Evolutionary conservation across 2,113 vertebrate genomes (phyloP).

Genomic region (Stigmatopora nigra): DNA sequence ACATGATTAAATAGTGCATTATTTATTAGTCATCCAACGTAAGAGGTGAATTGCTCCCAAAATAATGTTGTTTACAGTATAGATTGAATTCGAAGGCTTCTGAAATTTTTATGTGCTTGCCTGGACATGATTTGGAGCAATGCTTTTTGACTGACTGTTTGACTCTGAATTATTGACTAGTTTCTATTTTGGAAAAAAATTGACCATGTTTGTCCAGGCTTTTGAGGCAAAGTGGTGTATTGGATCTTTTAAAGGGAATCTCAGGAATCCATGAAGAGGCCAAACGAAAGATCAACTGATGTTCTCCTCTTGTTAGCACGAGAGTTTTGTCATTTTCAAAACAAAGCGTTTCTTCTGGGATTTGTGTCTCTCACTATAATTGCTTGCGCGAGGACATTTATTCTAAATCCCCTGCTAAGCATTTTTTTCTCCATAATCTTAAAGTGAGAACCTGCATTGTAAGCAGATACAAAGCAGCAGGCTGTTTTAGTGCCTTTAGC

Average conservation of each 20-base stretch:
- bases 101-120: slow-evolving; percentile 49
- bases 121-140: neutral
- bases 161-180: slow-evolving; percentile 31
- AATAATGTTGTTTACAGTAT: slow-evolving; percentile 42
- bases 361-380: neutral
- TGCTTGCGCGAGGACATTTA: neutral
- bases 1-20: slow-evolving; percentile 24
- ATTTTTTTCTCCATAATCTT: slow-evolving; percentile 24
- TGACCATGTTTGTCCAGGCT: slow-evolving; percentile 19
- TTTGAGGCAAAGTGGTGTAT: neutral
- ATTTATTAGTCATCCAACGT: slow-evolving; percentile 24
- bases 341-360: neutral
- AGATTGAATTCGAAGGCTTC: slow-evolving; percentile 31
- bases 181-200: slow-evolving; percentile 40
- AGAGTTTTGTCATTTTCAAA: neutral
- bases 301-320: neutral
- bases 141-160: slow-evolving; percentile 8
- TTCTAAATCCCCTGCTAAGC: slow-evolving; percentile 1
- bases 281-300: neutral
- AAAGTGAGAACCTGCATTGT: slow-evolving; percentile 25
- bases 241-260: neutral
- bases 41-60: slow-evolving; percentile 1
- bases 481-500: slow-evolving; percentile 11
- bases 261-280: neutral
- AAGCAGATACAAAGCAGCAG: slow-evolving; percentile 20